Conservation (phyloP, 2,113 vertebrate genomes). For the Uria aalge region DNA sequence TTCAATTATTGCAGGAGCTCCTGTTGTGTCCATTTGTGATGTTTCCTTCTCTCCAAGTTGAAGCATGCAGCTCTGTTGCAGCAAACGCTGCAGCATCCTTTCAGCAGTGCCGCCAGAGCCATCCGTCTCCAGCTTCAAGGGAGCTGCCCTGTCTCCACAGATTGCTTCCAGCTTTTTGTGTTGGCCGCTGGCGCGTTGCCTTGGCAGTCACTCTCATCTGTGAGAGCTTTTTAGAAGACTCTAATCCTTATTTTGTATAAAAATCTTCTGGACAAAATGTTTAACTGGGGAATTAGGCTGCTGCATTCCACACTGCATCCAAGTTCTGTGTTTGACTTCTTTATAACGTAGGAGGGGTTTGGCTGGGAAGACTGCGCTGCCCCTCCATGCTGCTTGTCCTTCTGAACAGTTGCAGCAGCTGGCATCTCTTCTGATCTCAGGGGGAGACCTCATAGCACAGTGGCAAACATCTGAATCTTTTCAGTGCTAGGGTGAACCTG, state of each 20-base stretch:
- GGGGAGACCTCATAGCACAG: rapidly evolving
- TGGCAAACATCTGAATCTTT: neutral
- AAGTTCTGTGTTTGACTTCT: neutral
- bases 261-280: neutral
- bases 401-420: neutral
- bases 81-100: neutral
- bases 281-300: neutral
- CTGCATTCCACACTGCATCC: neutral
- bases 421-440: neutral
- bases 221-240: neutral
- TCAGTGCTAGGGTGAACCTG: neutral
- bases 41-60: neutral
- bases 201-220: neutral
- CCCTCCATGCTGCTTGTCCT: neutral
- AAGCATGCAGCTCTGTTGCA: neutral
- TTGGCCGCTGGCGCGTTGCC: neutral
- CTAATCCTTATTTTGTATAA: neutral
- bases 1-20: neutral
- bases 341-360: neutral
- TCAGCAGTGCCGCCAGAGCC: neutral
- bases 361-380: neutral
- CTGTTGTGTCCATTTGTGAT: neutral
- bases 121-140: neutral
- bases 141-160: neutral
- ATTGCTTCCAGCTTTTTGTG: neutral